A percentile compares a stretch with the other conserved stretches of the same genome.
Conservation (phyloP, 2,113 vertebrate species). For the Calyptomena viridis region DNA sequence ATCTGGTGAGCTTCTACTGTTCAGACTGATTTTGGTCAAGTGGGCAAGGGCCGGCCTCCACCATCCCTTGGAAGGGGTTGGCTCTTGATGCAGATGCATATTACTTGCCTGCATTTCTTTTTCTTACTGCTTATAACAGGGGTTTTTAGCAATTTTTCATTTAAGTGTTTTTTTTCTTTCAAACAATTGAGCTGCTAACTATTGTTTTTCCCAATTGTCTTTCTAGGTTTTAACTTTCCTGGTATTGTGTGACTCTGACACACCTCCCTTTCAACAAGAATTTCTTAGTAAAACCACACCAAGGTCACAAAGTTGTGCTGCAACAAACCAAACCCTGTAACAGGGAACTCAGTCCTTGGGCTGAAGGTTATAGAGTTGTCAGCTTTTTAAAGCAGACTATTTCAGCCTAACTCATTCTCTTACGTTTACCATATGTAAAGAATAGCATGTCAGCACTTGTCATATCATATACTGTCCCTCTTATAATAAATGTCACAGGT, state of each 20-base stretch:
- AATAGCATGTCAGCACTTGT: background rate
- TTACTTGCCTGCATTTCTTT: background rate
- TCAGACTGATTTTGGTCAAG: background rate
- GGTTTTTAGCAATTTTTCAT: background rate
- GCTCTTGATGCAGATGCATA: background rate
- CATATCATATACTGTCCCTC: background rate
- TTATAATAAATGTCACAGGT: background rate
- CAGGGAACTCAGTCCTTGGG: background rate
- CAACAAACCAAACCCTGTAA: background rate
- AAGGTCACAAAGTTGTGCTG: background rate
- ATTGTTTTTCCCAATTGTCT: background rate
- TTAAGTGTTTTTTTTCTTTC: background rate
- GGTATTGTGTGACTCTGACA: background rate
- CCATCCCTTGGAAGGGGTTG: fast-evolving
- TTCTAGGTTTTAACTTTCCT: background rate
- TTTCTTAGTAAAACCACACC: background rate
- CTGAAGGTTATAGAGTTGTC: background rate
- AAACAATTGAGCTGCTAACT: background rate
- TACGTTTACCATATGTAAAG: background rate
- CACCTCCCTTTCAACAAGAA: background rate
- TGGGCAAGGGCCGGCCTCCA: background rate
- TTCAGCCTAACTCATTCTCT: background rate
- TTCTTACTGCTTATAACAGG: background rate
- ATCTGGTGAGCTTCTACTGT: background rate
- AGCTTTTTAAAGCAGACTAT: background rate